phyloP scores from a whole-genome alignment of 1,140 invertebrate species.

The Psix sp. region DNA sequence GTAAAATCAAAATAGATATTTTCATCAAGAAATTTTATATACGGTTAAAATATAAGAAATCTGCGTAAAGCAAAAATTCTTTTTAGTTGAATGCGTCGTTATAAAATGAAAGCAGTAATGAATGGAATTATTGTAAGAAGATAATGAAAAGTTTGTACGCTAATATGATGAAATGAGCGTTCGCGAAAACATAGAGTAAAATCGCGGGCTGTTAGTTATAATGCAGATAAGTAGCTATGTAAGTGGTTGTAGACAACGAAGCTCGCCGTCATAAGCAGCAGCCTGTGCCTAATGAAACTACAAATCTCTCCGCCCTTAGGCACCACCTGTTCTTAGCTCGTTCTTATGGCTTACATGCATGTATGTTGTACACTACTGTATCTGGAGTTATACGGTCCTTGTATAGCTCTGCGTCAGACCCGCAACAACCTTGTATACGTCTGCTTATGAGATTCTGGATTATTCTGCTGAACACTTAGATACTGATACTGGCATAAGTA shows the following conservation, averaged over 20 bases:
- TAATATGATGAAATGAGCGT: constrained; percentile 37
- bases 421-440: constrained; percentile 68
- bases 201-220: constrained; percentile 63
- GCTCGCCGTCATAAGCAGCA: constrained; percentile 75
- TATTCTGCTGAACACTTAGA: constrained; percentile 66
- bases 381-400: constrained; percentile 50
- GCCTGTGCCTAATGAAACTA: constrained; percentile 77
- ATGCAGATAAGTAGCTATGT: constrained; percentile 75
- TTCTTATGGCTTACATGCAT: constrained; percentile 62
- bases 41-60: too few species aligned
- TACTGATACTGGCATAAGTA: constrained; percentile 53
- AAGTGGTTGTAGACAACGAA: constrained; percentile 77
- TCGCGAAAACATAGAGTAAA: constrained; percentile 43
- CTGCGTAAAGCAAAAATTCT: too few species aligned
- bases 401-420: constrained; percentile 53
- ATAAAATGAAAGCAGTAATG: not conserved
- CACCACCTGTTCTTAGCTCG: constrained; percentile 73
- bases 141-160: constrained; percentile 37
- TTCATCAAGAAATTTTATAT: too few species aligned
- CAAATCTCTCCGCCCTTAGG: constrained; percentile 76
- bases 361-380: constrained; percentile 56
- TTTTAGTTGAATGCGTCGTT: too few species aligned
- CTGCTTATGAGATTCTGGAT: constrained; percentile 70
- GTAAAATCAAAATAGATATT: too few species aligned
- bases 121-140: constrained; percentile 30